Conservation (phyloP, 2,113 vertebrate species). For the Monopterus albus region DNA sequence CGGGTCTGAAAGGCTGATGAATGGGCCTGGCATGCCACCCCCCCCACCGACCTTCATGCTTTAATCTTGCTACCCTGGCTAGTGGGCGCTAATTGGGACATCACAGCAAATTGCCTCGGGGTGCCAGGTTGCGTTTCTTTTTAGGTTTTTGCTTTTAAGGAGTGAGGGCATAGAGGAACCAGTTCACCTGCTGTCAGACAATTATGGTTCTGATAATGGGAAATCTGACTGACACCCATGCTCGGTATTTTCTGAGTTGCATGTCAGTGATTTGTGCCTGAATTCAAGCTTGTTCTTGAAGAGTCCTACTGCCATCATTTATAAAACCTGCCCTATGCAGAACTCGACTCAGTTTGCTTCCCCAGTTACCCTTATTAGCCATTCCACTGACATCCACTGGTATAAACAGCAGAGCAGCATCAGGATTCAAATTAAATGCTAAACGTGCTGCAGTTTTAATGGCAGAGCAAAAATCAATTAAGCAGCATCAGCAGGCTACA, state of each 20-base stretch:
- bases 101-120: slow-evolving; percentile 59
- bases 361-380: slow-evolving; percentile 37
- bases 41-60: slow-evolving; percentile 68
- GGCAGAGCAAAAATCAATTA: slow-evolving; percentile 51
- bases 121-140: not conserved
- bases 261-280: slow-evolving; percentile 1
- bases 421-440: slow-evolving; percentile 67
- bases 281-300: slow-evolving; percentile 13
- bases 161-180: slow-evolving; percentile 24
- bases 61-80: slow-evolving; percentile 61
- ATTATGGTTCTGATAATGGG: slow-evolving; percentile 44
- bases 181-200: slow-evolving; percentile 45
- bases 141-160: slow-evolving; percentile 26
- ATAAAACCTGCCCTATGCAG: slow-evolving; percentile 35
- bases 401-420: slow-evolving; percentile 46
- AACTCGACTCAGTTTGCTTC: slow-evolving; percentile 11
- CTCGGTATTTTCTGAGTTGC: slow-evolving; percentile 24
- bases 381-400: slow-evolving; percentile 41
- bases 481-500: slow-evolving; percentile 51
- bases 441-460: slow-evolving; percentile 51
- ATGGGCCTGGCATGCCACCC: slow-evolving; percentile 78
- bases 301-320: slow-evolving; percentile 6
- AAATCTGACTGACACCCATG: slow-evolving; percentile 7
- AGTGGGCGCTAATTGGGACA: slow-evolving; percentile 78
- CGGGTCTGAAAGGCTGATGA: slow-evolving; percentile 76